Conservation (phyloP, 1,140 invertebrate species). For the Hirudo medicinalis region DNA sequence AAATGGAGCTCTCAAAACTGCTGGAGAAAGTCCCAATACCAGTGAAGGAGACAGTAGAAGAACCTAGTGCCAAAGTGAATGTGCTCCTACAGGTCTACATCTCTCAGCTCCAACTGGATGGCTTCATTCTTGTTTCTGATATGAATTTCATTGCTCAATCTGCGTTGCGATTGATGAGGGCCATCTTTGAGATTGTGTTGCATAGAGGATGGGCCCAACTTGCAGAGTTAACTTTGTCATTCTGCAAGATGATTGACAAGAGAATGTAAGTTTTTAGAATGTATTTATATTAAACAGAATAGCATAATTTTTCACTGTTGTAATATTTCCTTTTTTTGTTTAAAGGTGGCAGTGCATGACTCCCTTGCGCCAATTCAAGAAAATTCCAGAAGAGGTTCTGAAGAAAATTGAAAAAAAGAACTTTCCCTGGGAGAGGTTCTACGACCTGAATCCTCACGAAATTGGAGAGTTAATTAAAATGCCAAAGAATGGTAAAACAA, state of each 20-base stretch:
- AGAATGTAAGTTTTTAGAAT: constrained; percentile 54
- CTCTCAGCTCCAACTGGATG: constrained; percentile 92
- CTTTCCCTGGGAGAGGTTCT: constrained; percentile 55
- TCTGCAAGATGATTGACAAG: constrained; percentile 98
- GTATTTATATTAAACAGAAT: not conserved
- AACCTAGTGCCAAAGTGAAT: constrained; percentile 91
- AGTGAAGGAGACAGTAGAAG: constrained; percentile 97
- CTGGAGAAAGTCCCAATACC: constrained; percentile 96
- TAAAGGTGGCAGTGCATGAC: constrained; percentile 95
- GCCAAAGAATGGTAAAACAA: constrained; percentile 88
- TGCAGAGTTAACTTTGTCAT: constrained; percentile 81
- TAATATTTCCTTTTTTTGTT: not conserved
- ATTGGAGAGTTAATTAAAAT: constrained; percentile 90
- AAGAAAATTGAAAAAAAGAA: constrained; percentile 95
- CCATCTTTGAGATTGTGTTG: constrained; percentile 87
- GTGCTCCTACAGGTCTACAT: constrained; percentile 94
- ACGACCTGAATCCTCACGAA: constrained; percentile 89
- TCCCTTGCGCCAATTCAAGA: constrained; percentile 88
- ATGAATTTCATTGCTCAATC: constrained; percentile 99
- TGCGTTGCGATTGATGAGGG: constrained; percentile 80
- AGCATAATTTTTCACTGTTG: not conserved
- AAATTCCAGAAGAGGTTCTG: constrained; percentile 93
- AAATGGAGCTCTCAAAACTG: constrained; percentile 86
- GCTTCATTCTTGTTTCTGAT: constrained; percentile 94
- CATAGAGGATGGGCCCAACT: constrained; percentile 89